Base-by-base conservation (phyloP, 2,797 vertebrate species). In the Yasuhikotakia modesta region DNA sequence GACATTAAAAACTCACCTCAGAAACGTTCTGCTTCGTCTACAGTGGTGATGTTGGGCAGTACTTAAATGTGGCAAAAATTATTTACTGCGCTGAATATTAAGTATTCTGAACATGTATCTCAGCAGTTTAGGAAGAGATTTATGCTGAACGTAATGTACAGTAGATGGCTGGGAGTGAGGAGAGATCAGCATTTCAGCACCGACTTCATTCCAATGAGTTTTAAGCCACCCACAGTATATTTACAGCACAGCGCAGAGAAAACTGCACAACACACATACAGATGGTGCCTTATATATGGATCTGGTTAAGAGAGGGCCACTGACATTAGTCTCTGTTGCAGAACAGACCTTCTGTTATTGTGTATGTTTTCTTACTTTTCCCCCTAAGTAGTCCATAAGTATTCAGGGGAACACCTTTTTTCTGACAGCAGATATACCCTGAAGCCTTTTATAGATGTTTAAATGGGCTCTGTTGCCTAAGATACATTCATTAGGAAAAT, bases 41-140 rank as follows among this genome's bases (percentile, higher is more conserved):
- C 11, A 14, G 43, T 60, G 24, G 53, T 16, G 0, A 65, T 50
- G 55, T 17, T 53, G 35, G 46, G 17, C n/a, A 46, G 24, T 24
- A 70, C n/a, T 57, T 78, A 73, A 73, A 78, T 57, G 53, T 55
- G 57, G 48, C 70, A 70, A 70, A 65, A 64, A 81, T 27, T n/a
- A 78, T 81, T 78, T 78, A 78, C 52, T 74, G 53, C 8, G 0
- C 19, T 78, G 65, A 70, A 78, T 78, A 81, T 78, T 78, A 50
- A 81, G 70, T 16, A 2, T 46, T 61, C 70, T 50, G 43, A 67
- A 67, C 30, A 63, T 74, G 45, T 61, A 58, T 27, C 50, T 27
- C 22, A 74, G 58, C 50, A 65, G 61, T 74, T 74, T 57, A 74
- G 57, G 3, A 52, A 21, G 7, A 78, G 66, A 81, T 78, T 78